Evolutionary conservation across 2,888 invertebrate species (phyloP), one percentile per base, ranked within the genome.

Genomic region (Ryuthela nishihirai): DNA sequence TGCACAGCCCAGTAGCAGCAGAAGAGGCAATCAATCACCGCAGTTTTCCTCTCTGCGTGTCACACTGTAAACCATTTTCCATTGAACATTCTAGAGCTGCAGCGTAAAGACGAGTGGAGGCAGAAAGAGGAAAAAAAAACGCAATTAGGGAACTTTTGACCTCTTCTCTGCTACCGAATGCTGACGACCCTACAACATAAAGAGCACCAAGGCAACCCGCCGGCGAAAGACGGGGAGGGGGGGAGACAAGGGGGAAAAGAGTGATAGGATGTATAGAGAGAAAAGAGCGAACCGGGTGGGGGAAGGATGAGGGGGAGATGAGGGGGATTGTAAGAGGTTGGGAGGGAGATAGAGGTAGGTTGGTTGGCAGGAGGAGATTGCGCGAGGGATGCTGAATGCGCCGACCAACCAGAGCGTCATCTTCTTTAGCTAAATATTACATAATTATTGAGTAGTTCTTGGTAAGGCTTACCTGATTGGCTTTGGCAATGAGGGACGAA

Each of bases 121-220:
- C n/a, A n/a, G n/a, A n/a, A n/a, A n/a, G n/a, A n/a, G n/a, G n/a
- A n/a, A n/a, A n/a, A n/a, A 50, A 58, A 49, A 58, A 58, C 50
- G 56, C 56, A 58, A 58, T 58, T 58, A 58, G 50, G 25, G 56
- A 58, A 41, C 56, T 58, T 46, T 52, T 58, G 56, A 58, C 56
- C 54, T 46, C 46, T 36, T 41, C 50, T 39, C 41, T 58, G 56
- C 56, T 58, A 58, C 56, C 36, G 56, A 50, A 58, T 46, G 39
- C 38, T 15, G 23, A 21, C 10, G 26, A n/a, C n/a, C n/a, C n/a
- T n/a, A n/a, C n/a, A n/a, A n/a, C n/a, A n/a, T n/a, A n/a, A n/a
- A n/a, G n/a, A n/a, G n/a, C n/a, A n/a, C n/a, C n/a, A n/a, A n/a
- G n/a, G n/a, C 26, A 25, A 34, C 15, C 36, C 40, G 39, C 24